phyloP scores from a whole-genome alignment of 2,113 vertebrate genomes.

The Nyctibius bracteatus region DNA sequence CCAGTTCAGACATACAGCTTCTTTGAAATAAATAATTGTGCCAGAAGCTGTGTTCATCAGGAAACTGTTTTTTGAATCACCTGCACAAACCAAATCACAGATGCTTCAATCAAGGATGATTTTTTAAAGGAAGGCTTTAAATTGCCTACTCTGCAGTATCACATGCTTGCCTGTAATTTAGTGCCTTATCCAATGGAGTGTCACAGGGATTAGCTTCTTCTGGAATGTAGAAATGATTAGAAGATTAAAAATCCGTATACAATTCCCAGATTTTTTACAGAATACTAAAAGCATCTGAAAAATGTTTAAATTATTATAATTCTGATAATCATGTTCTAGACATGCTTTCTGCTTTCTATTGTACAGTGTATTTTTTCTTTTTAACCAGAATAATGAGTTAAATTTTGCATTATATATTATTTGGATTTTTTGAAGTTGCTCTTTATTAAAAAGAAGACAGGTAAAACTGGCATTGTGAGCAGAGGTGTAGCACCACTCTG shows the following conservation, averaged over 20 bases:
- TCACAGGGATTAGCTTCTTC: neutral
- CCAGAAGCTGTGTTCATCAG: neutral
- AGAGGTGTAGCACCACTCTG: neutral
- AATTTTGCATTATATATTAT: neutral
- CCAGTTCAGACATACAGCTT: neutral
- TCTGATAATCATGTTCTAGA: neutral
- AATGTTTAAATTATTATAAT: neutral
- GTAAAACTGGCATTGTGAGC: neutral
- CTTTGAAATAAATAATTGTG: neutral
- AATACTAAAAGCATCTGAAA: neutral
- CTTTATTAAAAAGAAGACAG: neutral
- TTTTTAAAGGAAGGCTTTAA: neutral
- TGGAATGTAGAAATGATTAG: neutral
- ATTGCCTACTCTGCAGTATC: neutral
- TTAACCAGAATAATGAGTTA: neutral
- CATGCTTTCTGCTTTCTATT: neutral
- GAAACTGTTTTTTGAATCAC: neutral
- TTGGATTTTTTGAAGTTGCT: neutral
- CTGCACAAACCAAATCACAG: slow-evolving; percentile 2
- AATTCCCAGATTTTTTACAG: neutral
- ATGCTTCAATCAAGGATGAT: neutral
- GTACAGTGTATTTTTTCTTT: neutral
- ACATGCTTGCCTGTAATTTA: neutral
- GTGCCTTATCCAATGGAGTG: neutral
- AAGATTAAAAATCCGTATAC: neutral